Evolutionary conservation across 2,797 vertebrate genomes (phyloP).

Genomic region (Gallirallus australis): DNA sequence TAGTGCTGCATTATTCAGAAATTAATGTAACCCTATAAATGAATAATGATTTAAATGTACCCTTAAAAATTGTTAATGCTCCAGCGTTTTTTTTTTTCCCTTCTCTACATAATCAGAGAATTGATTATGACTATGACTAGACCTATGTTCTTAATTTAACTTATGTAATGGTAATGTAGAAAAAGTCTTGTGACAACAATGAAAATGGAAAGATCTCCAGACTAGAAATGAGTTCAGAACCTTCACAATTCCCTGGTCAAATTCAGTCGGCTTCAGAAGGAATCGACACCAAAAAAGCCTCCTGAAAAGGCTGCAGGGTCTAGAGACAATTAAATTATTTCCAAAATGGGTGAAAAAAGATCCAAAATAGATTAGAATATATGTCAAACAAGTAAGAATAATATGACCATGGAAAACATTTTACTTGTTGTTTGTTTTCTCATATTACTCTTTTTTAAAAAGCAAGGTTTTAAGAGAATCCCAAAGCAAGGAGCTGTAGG

Average conservation of each 20-base stretch:
- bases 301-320: background rate
- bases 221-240: background rate
- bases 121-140: conserved; percentile 41
- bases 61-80: conserved; percentile 68
- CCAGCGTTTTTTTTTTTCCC: conserved; percentile 58
- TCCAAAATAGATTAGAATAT: background rate
- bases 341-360: background rate
- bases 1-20: conserved; percentile 65
- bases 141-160: conserved; percentile 53
- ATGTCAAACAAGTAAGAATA: background rate
- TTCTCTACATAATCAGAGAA: conserved; percentile 55
- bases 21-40: conserved; percentile 75
- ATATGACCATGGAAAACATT: background rate
- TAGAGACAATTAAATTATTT: background rate
- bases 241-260: conserved; percentile 12
- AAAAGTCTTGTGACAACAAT: conserved; percentile 8
- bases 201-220: background rate
- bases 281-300: background rate
- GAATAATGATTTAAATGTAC: conserved; percentile 76
- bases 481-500: background rate
- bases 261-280: background rate
- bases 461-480: background rate
- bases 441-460: background rate
- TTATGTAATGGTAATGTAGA: background rate
- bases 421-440: background rate